phyloP scores from a whole-genome alignment of 2,888 invertebrate species.

The Phortica magna region DNA sequence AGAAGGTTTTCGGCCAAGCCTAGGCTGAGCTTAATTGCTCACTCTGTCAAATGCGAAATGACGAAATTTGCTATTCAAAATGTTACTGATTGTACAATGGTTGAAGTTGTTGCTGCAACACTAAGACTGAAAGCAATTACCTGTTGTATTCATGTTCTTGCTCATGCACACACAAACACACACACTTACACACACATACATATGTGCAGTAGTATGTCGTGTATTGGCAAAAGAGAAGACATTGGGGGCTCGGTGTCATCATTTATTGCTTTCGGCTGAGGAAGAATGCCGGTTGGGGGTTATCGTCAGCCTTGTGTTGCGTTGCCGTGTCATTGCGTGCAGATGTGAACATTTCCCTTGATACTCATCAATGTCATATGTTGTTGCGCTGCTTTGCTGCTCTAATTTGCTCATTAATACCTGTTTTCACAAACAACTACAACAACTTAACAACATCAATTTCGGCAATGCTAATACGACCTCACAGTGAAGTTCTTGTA shows the following conservation, averaged over 20 bases:
- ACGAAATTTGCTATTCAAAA: slow-evolving; percentile 27
- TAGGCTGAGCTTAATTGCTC: neutral
- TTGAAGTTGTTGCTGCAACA: neutral
- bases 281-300: neutral
- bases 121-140: neutral
- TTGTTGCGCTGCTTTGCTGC: neutral
- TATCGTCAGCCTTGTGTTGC: neutral
- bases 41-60: slow-evolving; percentile 1
- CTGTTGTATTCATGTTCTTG: neutral
- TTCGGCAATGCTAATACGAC: neutral
- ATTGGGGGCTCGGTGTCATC: no score
- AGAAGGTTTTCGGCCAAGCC: neutral
- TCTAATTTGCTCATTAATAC: neutral
- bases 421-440: neutral
- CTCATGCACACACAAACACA: neutral
- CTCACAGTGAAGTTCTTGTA: no score
- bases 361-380: slow-evolving; percentile 14
- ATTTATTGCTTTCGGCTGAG: neutral
- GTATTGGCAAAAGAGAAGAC: no score
- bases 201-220: neutral
- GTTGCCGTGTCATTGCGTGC: neutral
- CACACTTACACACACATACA: neutral
- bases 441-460: neutral
- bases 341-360: neutral
- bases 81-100: neutral